Conservation (phyloP, 2,113 vertebrate genomes). For the Oceanites oceanicus region DNA sequence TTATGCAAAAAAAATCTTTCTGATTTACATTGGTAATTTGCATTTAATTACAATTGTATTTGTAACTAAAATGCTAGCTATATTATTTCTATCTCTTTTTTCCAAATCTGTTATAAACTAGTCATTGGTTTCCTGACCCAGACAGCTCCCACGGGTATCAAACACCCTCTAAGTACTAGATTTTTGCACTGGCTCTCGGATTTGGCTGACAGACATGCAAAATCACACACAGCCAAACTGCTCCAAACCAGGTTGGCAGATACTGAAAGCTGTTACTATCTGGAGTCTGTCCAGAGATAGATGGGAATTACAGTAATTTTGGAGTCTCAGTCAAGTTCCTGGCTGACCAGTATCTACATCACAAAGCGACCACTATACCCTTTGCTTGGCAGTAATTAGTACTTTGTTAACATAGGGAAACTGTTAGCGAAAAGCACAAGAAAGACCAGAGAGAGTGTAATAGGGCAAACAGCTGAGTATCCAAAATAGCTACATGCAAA, state of each 20-base stretch:
- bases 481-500: background rate
- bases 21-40: background rate
- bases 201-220: conserved; percentile 18
- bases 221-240: background rate
- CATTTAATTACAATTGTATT: background rate
- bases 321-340: conserved; percentile 26
- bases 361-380: conserved; percentile 31
- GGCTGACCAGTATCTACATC: conserved; percentile 43
- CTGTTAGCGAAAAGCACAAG: background rate
- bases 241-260: conserved; percentile 44
- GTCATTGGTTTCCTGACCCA: background rate
- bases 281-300: conserved; percentile 44
- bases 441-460: background rate
- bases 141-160: conserved; percentile 15
- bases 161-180: background rate
- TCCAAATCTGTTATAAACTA: background rate
- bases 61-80: background rate
- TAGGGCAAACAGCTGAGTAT: background rate
- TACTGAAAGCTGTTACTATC: conserved; percentile 25
- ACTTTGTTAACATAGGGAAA: conserved; percentile 6
- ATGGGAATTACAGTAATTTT: conserved; percentile 47
- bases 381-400: conserved; percentile 10
- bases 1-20: background rate
- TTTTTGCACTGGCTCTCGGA: conserved; percentile 12
- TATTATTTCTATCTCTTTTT: background rate